Evolutionary conservation across 2,888 invertebrate genomes (phyloP), one percentile per base, ranked within the genome.

Genomic region (Cheilosia impressa): DNA sequence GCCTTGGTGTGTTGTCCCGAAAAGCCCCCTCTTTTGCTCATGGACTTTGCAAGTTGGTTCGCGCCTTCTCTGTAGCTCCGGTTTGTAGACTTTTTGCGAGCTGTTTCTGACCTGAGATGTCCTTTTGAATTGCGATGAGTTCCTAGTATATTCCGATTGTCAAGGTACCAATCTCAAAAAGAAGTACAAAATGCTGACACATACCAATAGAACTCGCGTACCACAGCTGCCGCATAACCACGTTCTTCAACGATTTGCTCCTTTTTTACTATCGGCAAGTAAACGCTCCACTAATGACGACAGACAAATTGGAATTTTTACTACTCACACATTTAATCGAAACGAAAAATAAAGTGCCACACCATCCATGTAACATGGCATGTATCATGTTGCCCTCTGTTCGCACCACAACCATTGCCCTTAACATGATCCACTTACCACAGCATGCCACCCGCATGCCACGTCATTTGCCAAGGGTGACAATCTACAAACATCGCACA

Each of bases 351-450:
- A 47, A 47, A 47, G 17, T 60, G n/a, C 41, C 53, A 60, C 13
- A 38, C n/a, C 38, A 69, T 47, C 10, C 24, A 38, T 53, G 66
- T 72, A 62, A 38, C 47, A 6, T 31, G 34, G 53, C 73, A 45
- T 58, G 65, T 66, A 52, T 5, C 66, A 58, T 41, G 19, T 58
- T 76, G 22, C 66, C 52, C 66, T 55, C 22, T 7, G 27, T 38
- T 58, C 43, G 52, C 43, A 43, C 52, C 58, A 43, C 58, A 72
- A 31, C 71, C 53, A 80, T 80, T 76, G 76, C 71, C 75, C 69
- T 69, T 62, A 80, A 80, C 84, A 76, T 71, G 55, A 71, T 85
- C 69, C 71, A 80, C 76, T 80, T 75, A 76, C 71, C 13, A 66
- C 65, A 71, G 66, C 62, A 50, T 52, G 76, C 71, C 71, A 80